Base-by-base conservation (phyloP, 2,797 vertebrate species). In the Threskiornis aethiopicus region DNA sequence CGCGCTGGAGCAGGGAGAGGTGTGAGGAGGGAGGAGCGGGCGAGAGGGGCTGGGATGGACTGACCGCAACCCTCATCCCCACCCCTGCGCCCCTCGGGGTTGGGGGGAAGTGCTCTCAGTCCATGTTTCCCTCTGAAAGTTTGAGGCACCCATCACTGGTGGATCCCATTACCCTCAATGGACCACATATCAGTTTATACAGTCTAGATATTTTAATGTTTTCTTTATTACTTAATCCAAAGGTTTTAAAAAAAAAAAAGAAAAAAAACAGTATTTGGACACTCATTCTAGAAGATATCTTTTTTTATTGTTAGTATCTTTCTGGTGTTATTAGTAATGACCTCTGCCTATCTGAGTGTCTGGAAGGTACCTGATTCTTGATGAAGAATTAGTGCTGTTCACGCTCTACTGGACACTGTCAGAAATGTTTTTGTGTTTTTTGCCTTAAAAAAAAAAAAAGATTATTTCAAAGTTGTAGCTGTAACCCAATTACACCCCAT, bases 51-150 rank as follows among this genome's bases (percentile, higher is more conserved):
- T 64, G 49, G 1, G 9, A 19, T 3, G 66, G 42, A 10, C 9
- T 9, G 11, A 31, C 31, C 20, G 1, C n/a, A 7, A 5, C 25
- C 16, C 16, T 51, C 31, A 4, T 2, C 15, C 22, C 47, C n/a
- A 4, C 2, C 31, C 62, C 57, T 21, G 25, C 0, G 0, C 9
- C 21, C 17, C 21, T 10, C 1, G 0, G 5, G 6, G 20, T 37
- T 1, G 2, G 6, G 7, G 15, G 11, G 6, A 42, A 37, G 35
- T 21, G 8, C 35, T 72, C 39, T 37, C 47, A n/a, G 28, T 20
- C 35, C 52, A 10, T 11, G 2, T 39, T 57, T 67, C 25, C 9
- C 10, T 55, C 42, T 73, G 20, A 22, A 31, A 26, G 6, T 24
- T 42, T 44, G 41, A 44, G 54, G 14, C 33, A n/a, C 13, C 28